Conservation (phyloP, 1,140 invertebrate genomes). For the Chelonus insularis region DNA sequence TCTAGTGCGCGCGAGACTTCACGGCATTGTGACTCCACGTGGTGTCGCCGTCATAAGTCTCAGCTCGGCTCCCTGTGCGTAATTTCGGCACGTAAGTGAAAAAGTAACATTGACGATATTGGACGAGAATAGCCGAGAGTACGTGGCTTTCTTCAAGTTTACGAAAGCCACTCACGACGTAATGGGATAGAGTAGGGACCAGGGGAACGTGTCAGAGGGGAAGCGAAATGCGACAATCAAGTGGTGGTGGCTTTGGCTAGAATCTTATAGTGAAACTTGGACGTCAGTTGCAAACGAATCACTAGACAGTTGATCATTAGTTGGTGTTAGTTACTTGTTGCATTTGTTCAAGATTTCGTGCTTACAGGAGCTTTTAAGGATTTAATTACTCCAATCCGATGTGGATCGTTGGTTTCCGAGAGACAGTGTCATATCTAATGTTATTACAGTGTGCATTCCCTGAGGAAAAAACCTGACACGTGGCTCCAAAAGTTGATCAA, state of each 20-base stretch:
- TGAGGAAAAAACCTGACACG: conserved; percentile 28
- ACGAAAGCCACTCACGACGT: no score
- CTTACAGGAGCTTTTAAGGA: neutral
- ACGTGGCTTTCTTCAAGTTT: no score
- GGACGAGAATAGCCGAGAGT: no score
- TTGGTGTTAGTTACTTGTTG: neutral
- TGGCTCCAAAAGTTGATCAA: no score
- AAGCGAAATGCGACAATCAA: neutral
- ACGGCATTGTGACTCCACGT: conserved; percentile 1
- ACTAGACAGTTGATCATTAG: conserved; percentile 1
- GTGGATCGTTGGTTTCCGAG: neutral
- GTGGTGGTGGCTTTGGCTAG: conserved; percentile 6
- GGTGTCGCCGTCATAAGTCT: conserved; percentile 1
- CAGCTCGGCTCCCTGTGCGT: neutral
- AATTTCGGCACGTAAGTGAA: neutral
- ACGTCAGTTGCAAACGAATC: conserved; percentile 15
- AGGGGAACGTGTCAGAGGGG: conserved; percentile 5
- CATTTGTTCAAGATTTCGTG: neutral
- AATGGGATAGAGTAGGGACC: neutral
- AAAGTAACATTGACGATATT: neutral
- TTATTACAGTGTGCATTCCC: conserved; percentile 23
- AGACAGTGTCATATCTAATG: neutral
- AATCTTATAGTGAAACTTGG: conserved; percentile 1
- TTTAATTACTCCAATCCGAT: no score
- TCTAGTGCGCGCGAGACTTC: neutral